Base-by-base conservation (phyloP, 2,888 invertebrate species). In the Epinotia brunnichana region DNA sequence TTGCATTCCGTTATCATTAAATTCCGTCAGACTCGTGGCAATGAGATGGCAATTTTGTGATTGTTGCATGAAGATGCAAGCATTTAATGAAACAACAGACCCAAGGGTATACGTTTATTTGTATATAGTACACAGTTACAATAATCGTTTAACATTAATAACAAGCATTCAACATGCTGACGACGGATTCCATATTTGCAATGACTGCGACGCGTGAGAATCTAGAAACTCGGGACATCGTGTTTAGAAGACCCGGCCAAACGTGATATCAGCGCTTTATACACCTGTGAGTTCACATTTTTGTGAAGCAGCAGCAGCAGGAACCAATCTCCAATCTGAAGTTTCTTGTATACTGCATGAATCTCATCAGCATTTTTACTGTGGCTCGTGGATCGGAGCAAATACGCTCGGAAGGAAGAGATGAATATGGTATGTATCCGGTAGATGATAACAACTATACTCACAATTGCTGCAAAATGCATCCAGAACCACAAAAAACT, bases 261-360 rank as follows among this genome's bases (percentile, higher is more conserved):
- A 39, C 60, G 60, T 39, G 60, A 60, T 60, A 60, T 39, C 35
- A 60, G 60, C 39, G 35, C 35, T 60, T 60, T 60, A 39, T 60
- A 60, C 13, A 60, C 39, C 60, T 39, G 13, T 60, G 60, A 39
- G 60, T 39, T 35, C 60, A 60, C 17, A 39, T 60, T 60, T 60
- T 60, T 35, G 35, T 39, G 39, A 39, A 60, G 35, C 39, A 35
- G 35, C 13, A 39, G 60, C 39, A 60, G 39, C 60, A 60, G 15
- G 17, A 60, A 35, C 60, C 60, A 60, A 60, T 60, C 60, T 60
- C 60, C 60, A 39, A 60, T 60, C 35, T 60, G 60, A 4, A 60
- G 60, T 39, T 60, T 35, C n/a, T 60, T 17, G 35, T 60, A 39
- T 39, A 60, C 60, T 39, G 39, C 35, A 39, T 35, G 35, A 60